phyloP scores from a whole-genome alignment of 2,888 invertebrate genomes.

The Stramonita haemastoma region DNA sequence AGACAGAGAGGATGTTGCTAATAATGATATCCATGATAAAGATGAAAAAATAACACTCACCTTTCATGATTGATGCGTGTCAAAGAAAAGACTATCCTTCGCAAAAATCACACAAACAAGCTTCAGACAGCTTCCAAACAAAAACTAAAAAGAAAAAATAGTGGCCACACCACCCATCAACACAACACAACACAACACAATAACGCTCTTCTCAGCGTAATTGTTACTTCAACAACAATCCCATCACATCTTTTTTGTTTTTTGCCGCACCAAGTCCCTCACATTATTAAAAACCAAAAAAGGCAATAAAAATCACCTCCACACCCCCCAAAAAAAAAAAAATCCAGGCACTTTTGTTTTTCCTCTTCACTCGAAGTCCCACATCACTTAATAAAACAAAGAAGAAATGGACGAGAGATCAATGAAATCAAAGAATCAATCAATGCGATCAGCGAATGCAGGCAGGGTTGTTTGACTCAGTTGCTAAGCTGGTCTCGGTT shows the following conservation, averaged over 20 bases:
- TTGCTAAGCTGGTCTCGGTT: neutral
- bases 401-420: neutral
- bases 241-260: no score
- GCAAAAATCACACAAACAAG: neutral
- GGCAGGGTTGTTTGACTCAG: neutral
- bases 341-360: neutral
- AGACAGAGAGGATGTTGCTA: neutral
- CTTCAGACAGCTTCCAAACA: neutral
- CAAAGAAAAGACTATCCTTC: no score
- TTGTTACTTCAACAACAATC: no score
- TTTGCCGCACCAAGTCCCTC: no score
- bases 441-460: neutral
- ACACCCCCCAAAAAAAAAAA: neutral
- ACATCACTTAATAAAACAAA: neutral
- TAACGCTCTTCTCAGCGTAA: no score
- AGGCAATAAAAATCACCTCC: no score
- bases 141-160: neutral
- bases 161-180: neutral
- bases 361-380: no score
- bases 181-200: neutral
- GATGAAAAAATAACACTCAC: neutral
- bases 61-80: neutral
- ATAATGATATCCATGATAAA: no score
- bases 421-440: neutral
- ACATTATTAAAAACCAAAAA: no score